A percentile compares a stretch with the other conserved stretches of the same genome.
Conservation (phyloP, 1,140 invertebrate species). For the Trissolcus basalis region DNA sequence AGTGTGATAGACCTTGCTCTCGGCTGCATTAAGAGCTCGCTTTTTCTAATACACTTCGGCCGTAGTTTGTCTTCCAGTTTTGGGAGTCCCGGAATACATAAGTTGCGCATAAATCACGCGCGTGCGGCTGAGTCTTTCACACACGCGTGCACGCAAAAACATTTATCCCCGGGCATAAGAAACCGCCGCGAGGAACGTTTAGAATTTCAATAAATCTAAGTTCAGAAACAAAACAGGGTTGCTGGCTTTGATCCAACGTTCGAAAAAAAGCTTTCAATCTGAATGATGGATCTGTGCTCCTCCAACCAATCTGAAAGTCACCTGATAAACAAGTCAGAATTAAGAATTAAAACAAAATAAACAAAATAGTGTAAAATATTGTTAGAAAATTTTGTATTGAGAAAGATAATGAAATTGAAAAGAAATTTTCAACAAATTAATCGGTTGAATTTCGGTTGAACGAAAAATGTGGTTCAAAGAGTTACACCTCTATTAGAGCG, state of each 20-base stretch:
- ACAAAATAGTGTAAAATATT: too few relatives aligned
- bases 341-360: too few relatives aligned
- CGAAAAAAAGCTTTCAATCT: slow-evolving; percentile 21
- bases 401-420: background rate
- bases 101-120: slow-evolving; percentile 68
- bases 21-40: slow-evolving; percentile 16
- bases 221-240: slow-evolving; percentile 36
- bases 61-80: slow-evolving; percentile 48
- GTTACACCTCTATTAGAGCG: too few relatives aligned
- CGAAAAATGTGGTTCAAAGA: too few relatives aligned
- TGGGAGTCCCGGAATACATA: slow-evolving; percentile 56
- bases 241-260: slow-evolving; percentile 52
- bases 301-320: background rate
- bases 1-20: background rate
- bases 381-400: too few relatives aligned
- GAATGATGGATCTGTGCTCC: background rate
- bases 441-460: too few relatives aligned
- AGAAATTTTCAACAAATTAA: too few relatives aligned
- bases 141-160: slow-evolving; percentile 48
- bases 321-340: too few relatives aligned
- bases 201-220: slow-evolving; percentile 71
- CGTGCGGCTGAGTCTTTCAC: slow-evolving; percentile 43
- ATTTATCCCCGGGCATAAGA: slow-evolving; percentile 32
- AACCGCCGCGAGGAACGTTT: slow-evolving; percentile 56
- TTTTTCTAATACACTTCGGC: slow-evolving; percentile 41